Evolutionary conservation across 2,888 invertebrate genomes (phyloP), one percentile per base, ranked within the genome.

Genomic region (Lasioglossum leucozonium): DNA sequence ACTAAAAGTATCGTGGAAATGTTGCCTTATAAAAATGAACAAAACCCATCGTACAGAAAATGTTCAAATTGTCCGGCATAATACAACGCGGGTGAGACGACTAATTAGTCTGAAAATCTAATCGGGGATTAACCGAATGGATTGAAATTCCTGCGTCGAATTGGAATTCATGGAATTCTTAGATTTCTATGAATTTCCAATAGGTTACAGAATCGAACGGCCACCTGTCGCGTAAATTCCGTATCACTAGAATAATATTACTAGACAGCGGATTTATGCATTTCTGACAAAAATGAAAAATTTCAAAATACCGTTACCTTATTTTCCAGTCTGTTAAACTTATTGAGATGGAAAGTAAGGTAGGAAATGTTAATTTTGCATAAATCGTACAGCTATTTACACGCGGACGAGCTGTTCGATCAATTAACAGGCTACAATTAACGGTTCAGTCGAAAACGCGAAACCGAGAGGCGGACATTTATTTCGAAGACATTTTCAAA

Each of bases 221-320:
- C 77, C 87, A 88, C 84, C 84, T 81, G 81, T 84, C 84, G 81
- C 81, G 77, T 87, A 71, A 87, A 89, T 86, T 86, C 58, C 80
- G 22, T n/a, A 83, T 86, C 86, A 81, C 22, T 18, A 22, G 30
- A 44, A 58, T 47, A 47, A 67, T 10, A 51, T 76, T 34, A 8
- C 10, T 4, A 22, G 22, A 6, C 47, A 22, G 8, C 8, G 47
- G 22, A 51, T 22, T 22, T 22, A 47, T 47, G 47, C 47, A 47
- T 22, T 22, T 22, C 8, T 47, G 47, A 47, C 47, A 6, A 18
- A 47, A 47, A 47, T 44, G 18, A 22, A 6, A 47, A 51, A 47
- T 47, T 51, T 8, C 6, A 0, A 2, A 51, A 22, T 22, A 51
- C 2, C 8, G 22, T 47, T 6, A 47, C 5, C 22, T 47, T 47